Conservation (phyloP, 1,140 invertebrate genomes). For the Drosophila truncata region DNA sequence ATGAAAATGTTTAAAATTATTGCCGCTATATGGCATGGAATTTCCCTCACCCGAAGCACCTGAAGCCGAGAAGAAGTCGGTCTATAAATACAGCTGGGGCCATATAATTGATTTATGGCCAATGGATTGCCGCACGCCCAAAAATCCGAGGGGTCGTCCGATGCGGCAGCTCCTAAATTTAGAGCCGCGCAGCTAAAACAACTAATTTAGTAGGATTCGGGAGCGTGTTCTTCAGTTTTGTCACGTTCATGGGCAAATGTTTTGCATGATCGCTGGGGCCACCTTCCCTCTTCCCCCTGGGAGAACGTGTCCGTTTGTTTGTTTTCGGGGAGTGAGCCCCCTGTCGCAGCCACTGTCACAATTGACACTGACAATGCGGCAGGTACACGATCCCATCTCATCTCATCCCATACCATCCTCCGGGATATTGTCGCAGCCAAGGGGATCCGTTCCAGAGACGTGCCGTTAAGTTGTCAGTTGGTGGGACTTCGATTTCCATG, state of each 20-base stretch:
- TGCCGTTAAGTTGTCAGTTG: conserved; percentile 78
- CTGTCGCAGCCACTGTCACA: conserved; percentile 73
- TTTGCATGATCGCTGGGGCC: conserved; percentile 38
- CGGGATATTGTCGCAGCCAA: conserved; percentile 50
- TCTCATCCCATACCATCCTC: conserved; percentile 12
- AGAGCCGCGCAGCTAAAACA: conserved; percentile 72
- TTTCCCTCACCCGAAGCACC: conserved; percentile 47
- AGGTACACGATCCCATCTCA: conserved; percentile 69
- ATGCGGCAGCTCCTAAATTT: conserved; percentile 63
- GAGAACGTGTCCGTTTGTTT: conserved; percentile 74
- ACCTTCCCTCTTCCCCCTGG: conserved; percentile 4
- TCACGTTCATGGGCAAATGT: conserved; percentile 80
- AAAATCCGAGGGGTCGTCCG: conserved; percentile 37
- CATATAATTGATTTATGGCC: conserved; percentile 81
- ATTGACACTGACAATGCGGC: conserved; percentile 81
- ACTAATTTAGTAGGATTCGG: conserved; percentile 73
- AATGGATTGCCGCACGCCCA: conserved; percentile 71
- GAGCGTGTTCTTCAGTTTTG: conserved; percentile 76
- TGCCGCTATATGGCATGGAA: conserved; percentile 32
- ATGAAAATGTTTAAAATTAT: conserved; percentile 69
- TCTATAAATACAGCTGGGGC: conserved; percentile 43
- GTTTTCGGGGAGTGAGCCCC: conserved; percentile 45
- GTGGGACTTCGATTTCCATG: conserved; percentile 46
- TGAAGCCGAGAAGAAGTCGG: conserved; percentile 45
- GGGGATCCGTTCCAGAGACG: conserved; percentile 51